Evolutionary conservation across 1,140 invertebrate genomes (phyloP), one percentile per base, ranked within the genome.

Genomic region (Anastatus disparis): DNA sequence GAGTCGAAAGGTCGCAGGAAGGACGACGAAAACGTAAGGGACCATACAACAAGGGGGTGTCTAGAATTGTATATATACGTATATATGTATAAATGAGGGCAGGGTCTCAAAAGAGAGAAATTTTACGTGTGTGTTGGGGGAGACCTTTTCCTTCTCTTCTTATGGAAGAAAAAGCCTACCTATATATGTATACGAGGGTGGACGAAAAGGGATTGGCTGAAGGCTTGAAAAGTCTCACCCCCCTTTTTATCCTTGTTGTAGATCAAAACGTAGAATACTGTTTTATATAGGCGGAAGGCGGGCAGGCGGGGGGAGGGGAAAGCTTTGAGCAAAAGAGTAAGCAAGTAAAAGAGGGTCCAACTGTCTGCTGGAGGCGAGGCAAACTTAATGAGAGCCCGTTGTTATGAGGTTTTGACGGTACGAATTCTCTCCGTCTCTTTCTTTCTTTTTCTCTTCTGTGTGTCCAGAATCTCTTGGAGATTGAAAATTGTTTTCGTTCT

Each of bases 351-450:
- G 63, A 65, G 63, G 63, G 63, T 65, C 63, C 50, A 29, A 64
- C 55, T 67, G 53, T 71, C 62, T 61, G 56, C 50, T 63, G 58
- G 71, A 52, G 70, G 35, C 55, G 56, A 66, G 71, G 71, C 65
- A 61, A 69, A 73, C 67, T 73, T 73, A 73, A 73, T 69, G 71
- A 73, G 71, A 73, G 69, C 50, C 61, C 67, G 58, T 62, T 72
- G 71, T 72, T 68, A 68, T 68, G 71, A 68, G 65, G 64, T 72
- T 67, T 55, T 72, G 55, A 68, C 67, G 48, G 24, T 13, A 26
- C 24, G 35, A 24, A 22, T 44, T 40, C 38, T 55, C 50, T 55
- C 59, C 26, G 48, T 35, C 40, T 68, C 56, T 59, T 27, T 13
- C 46, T 55, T 24, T 35, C 26, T 48, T 20, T 59, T 31, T 50